phyloP scores from a whole-genome alignment of 2,113 vertebrate species.

The Pagrus major region DNA sequence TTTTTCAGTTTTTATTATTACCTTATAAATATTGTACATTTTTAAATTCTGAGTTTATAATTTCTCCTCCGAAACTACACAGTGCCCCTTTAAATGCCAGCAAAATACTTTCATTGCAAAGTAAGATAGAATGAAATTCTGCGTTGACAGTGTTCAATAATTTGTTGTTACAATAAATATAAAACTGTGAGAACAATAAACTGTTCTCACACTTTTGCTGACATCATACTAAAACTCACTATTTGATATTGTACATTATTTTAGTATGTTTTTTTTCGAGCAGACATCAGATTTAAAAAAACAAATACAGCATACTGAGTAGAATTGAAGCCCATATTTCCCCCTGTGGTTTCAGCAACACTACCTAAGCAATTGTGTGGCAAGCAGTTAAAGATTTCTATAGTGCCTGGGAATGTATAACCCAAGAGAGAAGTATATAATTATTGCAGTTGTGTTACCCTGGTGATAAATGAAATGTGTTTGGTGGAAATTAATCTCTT shows the following conservation, averaged over 20 bases:
- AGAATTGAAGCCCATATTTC: background rate
- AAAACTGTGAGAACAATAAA: no score
- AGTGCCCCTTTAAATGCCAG: no score
- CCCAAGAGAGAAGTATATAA: background rate
- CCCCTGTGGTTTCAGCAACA: background rate
- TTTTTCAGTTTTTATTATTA: no score
- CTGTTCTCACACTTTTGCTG: background rate
- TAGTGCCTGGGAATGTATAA: background rate
- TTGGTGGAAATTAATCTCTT: slow-evolving; percentile 10
- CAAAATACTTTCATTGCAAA: background rate
- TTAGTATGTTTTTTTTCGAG: background rate
- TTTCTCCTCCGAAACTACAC: no score
- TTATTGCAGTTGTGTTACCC: background rate
- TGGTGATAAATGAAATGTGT: background rate
- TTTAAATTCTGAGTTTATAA: no score
- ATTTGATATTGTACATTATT: background rate
- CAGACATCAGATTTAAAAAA: background rate
- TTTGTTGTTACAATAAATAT: no score
- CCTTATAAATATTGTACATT: no score
- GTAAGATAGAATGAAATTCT: background rate
- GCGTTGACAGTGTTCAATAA: background rate
- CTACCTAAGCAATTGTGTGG: background rate
- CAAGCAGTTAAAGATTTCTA: background rate
- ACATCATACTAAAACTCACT: background rate
- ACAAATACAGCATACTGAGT: background rate